These are phyloP conservation scores for Acyrthosiphon pisum DNA, from an alignment of 1,140 invertebrate genomes.

Conservation along the genomic window DNA sequence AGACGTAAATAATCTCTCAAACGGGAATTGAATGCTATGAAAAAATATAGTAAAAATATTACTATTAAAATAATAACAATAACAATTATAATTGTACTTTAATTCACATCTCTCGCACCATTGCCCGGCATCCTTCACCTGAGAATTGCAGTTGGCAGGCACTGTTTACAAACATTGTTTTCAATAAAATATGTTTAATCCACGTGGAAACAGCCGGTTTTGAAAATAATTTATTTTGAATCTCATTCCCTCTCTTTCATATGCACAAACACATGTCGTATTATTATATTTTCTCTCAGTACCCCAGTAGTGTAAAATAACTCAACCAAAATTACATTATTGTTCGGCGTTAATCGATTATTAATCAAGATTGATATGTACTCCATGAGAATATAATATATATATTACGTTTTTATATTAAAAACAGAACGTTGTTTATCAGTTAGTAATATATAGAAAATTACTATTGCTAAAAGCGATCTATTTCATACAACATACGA, in stretches of 20 bases:
- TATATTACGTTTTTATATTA: not conserved
- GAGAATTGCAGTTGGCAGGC: not conserved
- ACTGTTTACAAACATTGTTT: not conserved
- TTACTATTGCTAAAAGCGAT: not conserved
- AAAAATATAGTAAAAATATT: not conserved
- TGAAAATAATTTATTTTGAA: slow-evolving; percentile 23
- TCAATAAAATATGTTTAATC: not conserved
- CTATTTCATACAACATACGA: not conserved
- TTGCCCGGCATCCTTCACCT: not conserved
- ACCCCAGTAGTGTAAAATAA: not conserved
- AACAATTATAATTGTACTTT: not conserved
- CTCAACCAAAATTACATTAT: not conserved
- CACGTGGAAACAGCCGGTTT: not conserved
- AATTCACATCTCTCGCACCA: not conserved
- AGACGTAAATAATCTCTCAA: not conserved
- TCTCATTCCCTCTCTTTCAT: not conserved
- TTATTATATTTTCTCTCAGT: not conserved
- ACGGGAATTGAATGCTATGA: not conserved
- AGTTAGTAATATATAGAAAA: not conserved
- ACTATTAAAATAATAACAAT: not conserved
- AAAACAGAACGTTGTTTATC: not conserved
- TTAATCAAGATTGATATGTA: slow-evolving; percentile 18
- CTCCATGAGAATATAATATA: too few relatives aligned
- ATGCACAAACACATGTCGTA: not conserved
- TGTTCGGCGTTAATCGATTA: not conserved